Percentiles rank a stretch among this genome's conserved stretches.
These are phyloP conservation scores for Galleria mellonella DNA, from an alignment of 1,140 invertebrate species.

Conservation along the genomic window DNA sequence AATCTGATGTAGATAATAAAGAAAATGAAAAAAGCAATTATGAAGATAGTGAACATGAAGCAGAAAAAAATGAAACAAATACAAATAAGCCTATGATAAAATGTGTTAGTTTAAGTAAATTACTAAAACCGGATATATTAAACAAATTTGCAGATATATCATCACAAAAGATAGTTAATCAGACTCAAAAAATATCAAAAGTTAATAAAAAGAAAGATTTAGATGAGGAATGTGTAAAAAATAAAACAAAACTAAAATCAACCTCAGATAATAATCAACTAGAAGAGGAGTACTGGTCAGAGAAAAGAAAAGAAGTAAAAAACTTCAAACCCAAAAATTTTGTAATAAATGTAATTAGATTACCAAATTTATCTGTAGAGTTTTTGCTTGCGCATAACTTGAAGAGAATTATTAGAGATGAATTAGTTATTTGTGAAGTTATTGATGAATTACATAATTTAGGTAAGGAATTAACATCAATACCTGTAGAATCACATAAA, in stretches of 20 bases:
- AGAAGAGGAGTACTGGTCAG: conserved; percentile 26
- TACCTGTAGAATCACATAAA: too few relatives aligned
- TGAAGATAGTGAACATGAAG: neutral
- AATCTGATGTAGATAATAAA: conserved; percentile 3
- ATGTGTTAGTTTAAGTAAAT: conserved; percentile 54
- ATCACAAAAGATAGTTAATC: too few relatives aligned
- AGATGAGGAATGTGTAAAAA: conserved; percentile 11
- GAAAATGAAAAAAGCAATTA: neutral
- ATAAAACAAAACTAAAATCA: conserved; percentile 6
- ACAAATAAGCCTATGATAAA: conserved; percentile 38
- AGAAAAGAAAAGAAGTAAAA: conserved; percentile 38
- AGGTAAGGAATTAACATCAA: too few relatives aligned
- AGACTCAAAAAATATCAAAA: too few relatives aligned
- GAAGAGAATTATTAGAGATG: conserved; percentile 34
- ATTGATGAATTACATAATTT: neutral
- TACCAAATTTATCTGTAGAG: conserved; percentile 33
- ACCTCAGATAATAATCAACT: conserved; percentile 8
- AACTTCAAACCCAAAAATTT: conserved; percentile 44
- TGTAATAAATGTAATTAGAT: conserved; percentile 27
- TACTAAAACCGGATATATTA: conserved; percentile 37
- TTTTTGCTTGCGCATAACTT: conserved; percentile 36
- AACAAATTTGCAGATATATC: conserved; percentile 9
- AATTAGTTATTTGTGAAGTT: conserved; percentile 24
- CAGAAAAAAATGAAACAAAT: conserved; percentile 7
- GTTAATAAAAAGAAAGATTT: conserved; percentile 3